These are phyloP conservation scores for Nemotelus nigrinus DNA, from an alignment of 2,888 invertebrate species.

Conservation along the genomic window DNA sequence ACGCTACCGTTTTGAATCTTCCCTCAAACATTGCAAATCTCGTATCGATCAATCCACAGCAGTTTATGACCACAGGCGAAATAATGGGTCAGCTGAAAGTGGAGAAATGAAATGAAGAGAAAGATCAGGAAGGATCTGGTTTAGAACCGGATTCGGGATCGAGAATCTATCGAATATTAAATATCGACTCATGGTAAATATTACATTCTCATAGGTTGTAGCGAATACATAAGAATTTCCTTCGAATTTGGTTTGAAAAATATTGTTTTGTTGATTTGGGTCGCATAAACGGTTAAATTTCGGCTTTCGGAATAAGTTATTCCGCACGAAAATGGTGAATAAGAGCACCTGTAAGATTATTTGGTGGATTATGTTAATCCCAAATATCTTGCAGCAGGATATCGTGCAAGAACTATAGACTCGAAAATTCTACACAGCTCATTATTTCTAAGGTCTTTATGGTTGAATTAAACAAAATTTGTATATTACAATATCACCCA, in stretches of 20 bases:
- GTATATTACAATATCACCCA: too few relatives aligned
- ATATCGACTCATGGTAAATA: constrained; percentile 43
- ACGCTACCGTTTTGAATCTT: constrained; percentile 59
- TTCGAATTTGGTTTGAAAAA: background rate
- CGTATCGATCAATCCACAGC: constrained; percentile 60
- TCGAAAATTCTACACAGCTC: too few relatives aligned
- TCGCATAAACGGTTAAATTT: too few relatives aligned
- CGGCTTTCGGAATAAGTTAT: too few relatives aligned
- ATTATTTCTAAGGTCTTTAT: too few relatives aligned
- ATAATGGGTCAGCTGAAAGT: constrained; percentile 61
- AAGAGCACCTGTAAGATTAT: too few relatives aligned
- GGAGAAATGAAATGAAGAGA: constrained; percentile 57
- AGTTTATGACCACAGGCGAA: constrained; percentile 59
- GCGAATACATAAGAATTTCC: constrained; percentile 5
- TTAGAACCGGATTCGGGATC: constrained; percentile 17
- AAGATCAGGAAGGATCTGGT: constrained; percentile 29
- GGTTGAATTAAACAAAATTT: too few relatives aligned
- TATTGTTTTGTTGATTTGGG: background rate
- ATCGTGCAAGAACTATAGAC: too few relatives aligned
- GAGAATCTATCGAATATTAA: constrained; percentile 41
- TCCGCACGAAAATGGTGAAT: too few relatives aligned
- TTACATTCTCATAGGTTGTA: constrained; percentile 25
- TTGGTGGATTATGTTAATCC: too few relatives aligned
- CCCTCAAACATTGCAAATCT: constrained; percentile 60
- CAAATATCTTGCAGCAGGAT: too few relatives aligned